Percentiles rank a stretch among this genome's conserved stretches.
Conservation (phyloP, 2,113 vertebrate species). For the Alethe diademata region DNA sequence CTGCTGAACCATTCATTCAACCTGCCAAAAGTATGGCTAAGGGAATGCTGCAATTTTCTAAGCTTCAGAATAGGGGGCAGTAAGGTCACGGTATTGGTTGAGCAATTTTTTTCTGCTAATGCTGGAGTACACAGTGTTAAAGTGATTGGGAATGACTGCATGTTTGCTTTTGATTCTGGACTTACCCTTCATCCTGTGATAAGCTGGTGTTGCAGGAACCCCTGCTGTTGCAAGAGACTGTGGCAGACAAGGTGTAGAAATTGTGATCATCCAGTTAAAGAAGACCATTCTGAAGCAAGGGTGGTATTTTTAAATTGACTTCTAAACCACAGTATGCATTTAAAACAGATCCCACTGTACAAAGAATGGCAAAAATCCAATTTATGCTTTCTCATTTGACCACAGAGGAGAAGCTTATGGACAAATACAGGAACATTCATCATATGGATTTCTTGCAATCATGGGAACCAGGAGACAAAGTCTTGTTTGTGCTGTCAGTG, state of each 20-base stretch:
- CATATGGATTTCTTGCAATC: background rate
- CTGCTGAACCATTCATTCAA: background rate
- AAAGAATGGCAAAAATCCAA: background rate
- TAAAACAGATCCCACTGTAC: background rate
- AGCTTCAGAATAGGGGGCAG: constrained; percentile 35
- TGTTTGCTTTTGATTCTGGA: background rate
- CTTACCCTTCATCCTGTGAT: background rate
- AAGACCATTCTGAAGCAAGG: background rate
- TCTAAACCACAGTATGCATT: background rate
- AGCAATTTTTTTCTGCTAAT: background rate
- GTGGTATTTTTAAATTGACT: background rate
- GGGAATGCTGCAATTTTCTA: constrained; percentile 8
- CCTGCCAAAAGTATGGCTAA: background rate
- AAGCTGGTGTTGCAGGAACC: background rate
- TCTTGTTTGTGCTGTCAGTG: fast-evolving
- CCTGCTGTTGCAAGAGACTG: background rate
- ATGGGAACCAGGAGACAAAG: background rate
- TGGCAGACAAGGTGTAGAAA: background rate
- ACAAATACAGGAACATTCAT: background rate
- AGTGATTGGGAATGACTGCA: background rate
- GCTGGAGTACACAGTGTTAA: background rate
- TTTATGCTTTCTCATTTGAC: background rate
- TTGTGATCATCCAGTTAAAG: background rate
- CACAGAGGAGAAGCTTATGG: background rate
- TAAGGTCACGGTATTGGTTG: constrained; percentile 26